phyloP scores from a whole-genome alignment of 1,140 invertebrate species.

The Ceratosolen fusciceps region DNA sequence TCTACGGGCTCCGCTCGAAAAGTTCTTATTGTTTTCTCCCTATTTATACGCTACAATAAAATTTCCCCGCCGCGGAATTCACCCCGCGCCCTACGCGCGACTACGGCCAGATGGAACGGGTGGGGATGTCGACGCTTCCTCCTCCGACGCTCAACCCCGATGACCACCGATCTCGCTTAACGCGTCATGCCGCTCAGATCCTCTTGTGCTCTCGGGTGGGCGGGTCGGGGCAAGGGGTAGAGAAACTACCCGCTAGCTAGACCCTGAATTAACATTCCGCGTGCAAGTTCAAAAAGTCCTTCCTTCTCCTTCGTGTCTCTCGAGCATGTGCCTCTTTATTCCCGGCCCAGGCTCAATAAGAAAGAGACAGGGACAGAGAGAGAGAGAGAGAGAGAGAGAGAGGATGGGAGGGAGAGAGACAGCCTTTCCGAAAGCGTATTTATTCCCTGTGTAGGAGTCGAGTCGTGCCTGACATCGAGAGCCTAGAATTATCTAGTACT shows the following conservation, averaged over 20 bases:
- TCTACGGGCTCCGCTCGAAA: conserved; percentile 29
- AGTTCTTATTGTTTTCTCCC: conserved; percentile 38
- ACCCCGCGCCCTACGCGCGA: background rate
- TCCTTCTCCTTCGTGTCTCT: background rate
- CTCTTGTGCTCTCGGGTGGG: too few species aligned
- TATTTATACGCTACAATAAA: conserved; percentile 21
- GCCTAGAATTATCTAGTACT: conserved; percentile 22
- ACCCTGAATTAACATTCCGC: conserved; percentile 2
- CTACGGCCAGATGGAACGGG: background rate
- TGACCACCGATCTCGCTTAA: background rate
- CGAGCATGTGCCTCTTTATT: conserved; percentile 1
- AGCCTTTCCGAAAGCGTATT: conserved; percentile 12
- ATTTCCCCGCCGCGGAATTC: background rate
- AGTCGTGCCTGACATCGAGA: conserved; percentile 16
- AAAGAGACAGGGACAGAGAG: too few species aligned
- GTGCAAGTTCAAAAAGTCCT: background rate
- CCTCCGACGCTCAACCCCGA: background rate
- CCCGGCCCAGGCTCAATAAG: too few species aligned
- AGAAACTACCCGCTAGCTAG: background rate
- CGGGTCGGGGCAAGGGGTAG: background rate
- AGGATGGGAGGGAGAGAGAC: background rate
- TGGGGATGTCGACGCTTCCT: background rate
- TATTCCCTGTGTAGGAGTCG: background rate
- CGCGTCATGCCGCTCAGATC: background rate
- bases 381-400: background rate